A percentile compares a stretch with the other conserved stretches of the same genome.
These are phyloP conservation scores for Laticauda colubrina DNA, from an alignment of 2,113 vertebrate genomes.

Conservation along the genomic window DNA sequence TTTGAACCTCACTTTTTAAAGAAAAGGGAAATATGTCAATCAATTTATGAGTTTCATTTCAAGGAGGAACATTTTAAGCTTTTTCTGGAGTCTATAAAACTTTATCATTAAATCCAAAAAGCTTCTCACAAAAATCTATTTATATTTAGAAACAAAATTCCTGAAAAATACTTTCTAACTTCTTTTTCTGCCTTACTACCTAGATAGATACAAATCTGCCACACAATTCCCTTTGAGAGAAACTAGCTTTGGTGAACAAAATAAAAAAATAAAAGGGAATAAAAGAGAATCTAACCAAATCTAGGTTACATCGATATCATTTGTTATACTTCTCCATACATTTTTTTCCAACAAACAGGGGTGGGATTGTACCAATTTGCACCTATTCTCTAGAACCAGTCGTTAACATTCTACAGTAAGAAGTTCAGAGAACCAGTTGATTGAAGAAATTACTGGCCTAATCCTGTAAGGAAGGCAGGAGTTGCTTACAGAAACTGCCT, in stretches of 20 bases:
- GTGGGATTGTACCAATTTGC: too few relatives aligned
- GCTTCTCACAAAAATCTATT: not conserved
- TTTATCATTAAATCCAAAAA: not conserved
- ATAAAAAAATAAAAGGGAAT: not conserved
- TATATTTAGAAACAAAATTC: not conserved
- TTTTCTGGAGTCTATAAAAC: not conserved
- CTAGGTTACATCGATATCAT: not conserved
- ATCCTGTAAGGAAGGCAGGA: too few relatives aligned
- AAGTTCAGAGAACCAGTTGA: too few relatives aligned
- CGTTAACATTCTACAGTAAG: too few relatives aligned
- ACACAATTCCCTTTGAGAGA: not conserved
- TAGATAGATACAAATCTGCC: not conserved
- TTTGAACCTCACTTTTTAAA: not conserved
- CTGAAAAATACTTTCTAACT: not conserved
- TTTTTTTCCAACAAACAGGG: not conserved
- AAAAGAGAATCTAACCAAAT: not conserved
- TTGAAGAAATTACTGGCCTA: too few relatives aligned
- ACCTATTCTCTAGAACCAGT: too few relatives aligned
- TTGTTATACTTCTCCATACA: not conserved
- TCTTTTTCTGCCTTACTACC: not conserved
- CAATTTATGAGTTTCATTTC: too few relatives aligned
- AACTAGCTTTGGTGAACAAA: not conserved
- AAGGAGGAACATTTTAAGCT: too few relatives aligned
- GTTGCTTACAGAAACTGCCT: too few relatives aligned
- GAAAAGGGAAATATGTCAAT: not conserved